Evolutionary conservation across 2,113 vertebrate genomes (phyloP).

Genomic region (Excalfactoria chinensis): DNA sequence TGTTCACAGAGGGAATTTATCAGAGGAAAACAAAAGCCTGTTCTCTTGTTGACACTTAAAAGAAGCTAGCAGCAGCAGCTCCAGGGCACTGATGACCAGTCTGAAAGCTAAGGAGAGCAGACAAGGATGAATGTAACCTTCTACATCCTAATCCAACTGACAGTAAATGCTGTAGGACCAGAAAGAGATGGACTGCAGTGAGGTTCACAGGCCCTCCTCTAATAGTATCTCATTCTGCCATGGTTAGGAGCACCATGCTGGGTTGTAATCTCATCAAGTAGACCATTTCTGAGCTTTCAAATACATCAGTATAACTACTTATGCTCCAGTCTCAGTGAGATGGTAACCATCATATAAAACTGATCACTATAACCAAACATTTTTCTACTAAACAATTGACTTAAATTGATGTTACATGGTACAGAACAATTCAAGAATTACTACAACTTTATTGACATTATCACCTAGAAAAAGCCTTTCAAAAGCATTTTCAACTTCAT

Average conservation of each 20-base stretch:
- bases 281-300: background rate
- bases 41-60: background rate
- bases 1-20: background rate
- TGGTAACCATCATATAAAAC: background rate
- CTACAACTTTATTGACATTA: background rate
- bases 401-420: background rate
- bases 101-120: background rate
- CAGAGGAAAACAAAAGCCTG: background rate
- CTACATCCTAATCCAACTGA: background rate
- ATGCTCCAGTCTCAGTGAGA: background rate
- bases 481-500: background rate
- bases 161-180: background rate
- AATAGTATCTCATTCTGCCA: background rate
- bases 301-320: background rate
- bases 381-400: background rate
- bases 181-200: background rate
- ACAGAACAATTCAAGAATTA: background rate
- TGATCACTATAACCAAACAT: background rate
- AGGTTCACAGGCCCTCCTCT: accelerated
- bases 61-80: background rate
- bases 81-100: background rate
- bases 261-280: background rate
- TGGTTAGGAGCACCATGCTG: background rate
- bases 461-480: background rate
- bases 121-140: background rate